These are phyloP conservation scores for Colletes gigas DNA, from an alignment of 1,140 invertebrate genomes.

Conservation along the genomic window DNA sequence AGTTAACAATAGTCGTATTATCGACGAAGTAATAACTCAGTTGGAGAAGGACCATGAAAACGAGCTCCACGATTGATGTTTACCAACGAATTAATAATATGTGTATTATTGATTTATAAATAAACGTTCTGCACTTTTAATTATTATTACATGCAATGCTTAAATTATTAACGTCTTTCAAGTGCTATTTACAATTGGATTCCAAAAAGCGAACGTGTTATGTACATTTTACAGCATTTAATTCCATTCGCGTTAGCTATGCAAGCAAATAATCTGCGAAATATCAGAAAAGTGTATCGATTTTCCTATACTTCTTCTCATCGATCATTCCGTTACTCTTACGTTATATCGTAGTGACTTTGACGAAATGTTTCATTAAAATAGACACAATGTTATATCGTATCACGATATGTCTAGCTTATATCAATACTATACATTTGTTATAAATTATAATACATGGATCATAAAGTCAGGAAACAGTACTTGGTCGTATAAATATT, in stretches of 20 bases:
- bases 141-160: slow-evolving; percentile 24
- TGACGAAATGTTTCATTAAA: background rate
- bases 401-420: background rate
- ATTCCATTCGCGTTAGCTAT: background rate
- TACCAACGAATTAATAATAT: background rate
- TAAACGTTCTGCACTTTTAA: slow-evolving; percentile 35
- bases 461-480: background rate
- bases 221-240: slow-evolving; percentile 13
- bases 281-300: background rate
- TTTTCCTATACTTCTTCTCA: no score
- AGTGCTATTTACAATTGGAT: slow-evolving; percentile 53
- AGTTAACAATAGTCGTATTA: slow-evolving; percentile 48
- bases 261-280: background rate
- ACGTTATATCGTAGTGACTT: slow-evolving; percentile 4
- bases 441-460: slow-evolving; percentile 12
- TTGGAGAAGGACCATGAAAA: slow-evolving; percentile 39
- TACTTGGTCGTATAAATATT: slow-evolving; percentile 17
- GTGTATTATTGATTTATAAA: slow-evolving; percentile 41
- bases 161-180: slow-evolving; percentile 14
- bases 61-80: slow-evolving; percentile 43
- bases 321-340: background rate
- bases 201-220: slow-evolving; percentile 4
- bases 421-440: background rate
- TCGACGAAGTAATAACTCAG: slow-evolving; percentile 40
- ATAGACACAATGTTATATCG: background rate